phyloP scores from a whole-genome alignment of 30 jellyfish, hydroid and myxozoan species.

The Turritopsis rubra region DNA sequence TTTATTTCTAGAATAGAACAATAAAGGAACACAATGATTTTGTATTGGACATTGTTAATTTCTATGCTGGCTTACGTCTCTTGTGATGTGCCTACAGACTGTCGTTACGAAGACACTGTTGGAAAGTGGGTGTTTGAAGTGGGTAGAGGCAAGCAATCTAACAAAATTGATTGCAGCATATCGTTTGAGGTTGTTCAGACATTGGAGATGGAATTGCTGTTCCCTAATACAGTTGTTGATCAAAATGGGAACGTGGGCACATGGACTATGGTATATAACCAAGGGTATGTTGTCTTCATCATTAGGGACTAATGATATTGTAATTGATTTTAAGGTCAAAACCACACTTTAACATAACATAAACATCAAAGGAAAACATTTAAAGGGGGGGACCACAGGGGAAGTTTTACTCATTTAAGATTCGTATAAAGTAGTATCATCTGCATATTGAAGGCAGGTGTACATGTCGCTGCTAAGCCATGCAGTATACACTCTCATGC shows the following conservation, averaged over 20 bases:
- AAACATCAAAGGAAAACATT: too few relatives aligned
- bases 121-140: slow-evolving; percentile 45
- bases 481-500: too few relatives aligned
- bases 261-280: slow-evolving; percentile 72
- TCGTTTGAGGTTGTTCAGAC: slow-evolving; percentile 18
- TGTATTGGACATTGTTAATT: background rate
- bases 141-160: slow-evolving; percentile 29
- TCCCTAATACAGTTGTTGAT: slow-evolving; percentile 58
- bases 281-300: too few relatives aligned
- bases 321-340: too few relatives aligned
- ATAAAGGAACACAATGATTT: background rate
- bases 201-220: slow-evolving; percentile 30
- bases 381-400: too few relatives aligned
- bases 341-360: too few relatives aligned
- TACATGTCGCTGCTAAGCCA: too few relatives aligned
- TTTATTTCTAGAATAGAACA: background rate
- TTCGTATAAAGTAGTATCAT: too few relatives aligned
- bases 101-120: slow-evolving; percentile 49
- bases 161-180: slow-evolving; percentile 36
- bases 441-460: too few relatives aligned
- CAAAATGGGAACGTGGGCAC: slow-evolving; percentile 41
- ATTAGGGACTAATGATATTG: too few relatives aligned
- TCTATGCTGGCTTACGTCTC: background rate
- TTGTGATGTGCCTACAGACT: slow-evolving; percentile 58
- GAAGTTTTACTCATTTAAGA: too few relatives aligned